phyloP scores from a whole-genome alignment of 2,797 vertebrate genomes.

The Aeoliscus strigatus region DNA sequence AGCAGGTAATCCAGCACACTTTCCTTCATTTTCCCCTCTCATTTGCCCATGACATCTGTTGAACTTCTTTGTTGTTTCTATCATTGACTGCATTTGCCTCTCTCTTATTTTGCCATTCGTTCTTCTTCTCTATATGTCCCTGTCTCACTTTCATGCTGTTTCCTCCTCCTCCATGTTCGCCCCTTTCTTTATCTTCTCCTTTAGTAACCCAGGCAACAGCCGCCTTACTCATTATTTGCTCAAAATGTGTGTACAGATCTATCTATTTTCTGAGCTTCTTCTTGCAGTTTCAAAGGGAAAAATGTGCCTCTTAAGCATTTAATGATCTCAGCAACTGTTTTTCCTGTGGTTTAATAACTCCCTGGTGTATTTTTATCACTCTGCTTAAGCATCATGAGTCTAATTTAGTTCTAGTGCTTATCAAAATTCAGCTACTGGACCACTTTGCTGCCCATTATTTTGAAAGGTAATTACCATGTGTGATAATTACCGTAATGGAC shows the following conservation, averaged over 20 bases:
- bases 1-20: constrained; percentile 21
- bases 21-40: constrained; percentile 20
- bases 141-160: constrained; percentile 8
- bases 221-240: constrained; percentile 11
- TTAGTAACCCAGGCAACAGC: constrained; percentile 9
- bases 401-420: constrained; percentile 48
- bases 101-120: neutral
- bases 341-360: constrained; percentile 46
- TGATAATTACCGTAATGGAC: constrained; percentile 66
- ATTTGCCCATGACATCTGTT: constrained; percentile 8
- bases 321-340: constrained; percentile 45
- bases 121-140: constrained; percentile 1
- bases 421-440: constrained; percentile 55
- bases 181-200: constrained; percentile 4
- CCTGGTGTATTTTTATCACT: constrained; percentile 54
- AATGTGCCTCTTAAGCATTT: constrained; percentile 35
- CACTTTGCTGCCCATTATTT: constrained; percentile 61
- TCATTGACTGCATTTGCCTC: constrained; percentile 23
- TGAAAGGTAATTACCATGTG: constrained; percentile 57
- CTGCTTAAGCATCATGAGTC: constrained; percentile 51
- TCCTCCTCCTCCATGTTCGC: neutral
- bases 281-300: constrained; percentile 23
- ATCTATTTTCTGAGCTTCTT: constrained; percentile 13
- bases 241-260: constrained; percentile 34
- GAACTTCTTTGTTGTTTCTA: constrained; percentile 20